Evolutionary conservation across 2,888 invertebrate genomes (phyloP).

Genomic region (Sabatieria punctata): DNA sequence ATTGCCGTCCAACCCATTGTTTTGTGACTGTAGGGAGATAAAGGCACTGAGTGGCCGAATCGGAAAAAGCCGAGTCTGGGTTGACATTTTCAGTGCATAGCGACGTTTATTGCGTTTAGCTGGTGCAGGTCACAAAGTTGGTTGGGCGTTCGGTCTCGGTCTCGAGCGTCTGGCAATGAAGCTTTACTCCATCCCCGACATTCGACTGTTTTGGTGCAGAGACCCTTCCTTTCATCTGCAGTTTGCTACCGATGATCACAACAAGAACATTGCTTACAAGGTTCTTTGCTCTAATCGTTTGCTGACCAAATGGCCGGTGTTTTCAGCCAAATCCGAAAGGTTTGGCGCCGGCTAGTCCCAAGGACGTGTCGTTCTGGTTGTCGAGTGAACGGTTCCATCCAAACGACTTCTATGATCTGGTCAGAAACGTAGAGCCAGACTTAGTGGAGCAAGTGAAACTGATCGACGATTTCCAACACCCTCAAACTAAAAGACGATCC

Average conservation of each 20-base stretch:
- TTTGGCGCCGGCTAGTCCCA: slow-evolving; percentile 33
- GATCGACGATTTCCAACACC: slow-evolving; percentile 67
- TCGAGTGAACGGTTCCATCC: slow-evolving; percentile 38
- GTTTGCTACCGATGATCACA: slow-evolving; percentile 55
- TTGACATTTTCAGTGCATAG: background rate
- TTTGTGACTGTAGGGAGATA: too few species aligned
- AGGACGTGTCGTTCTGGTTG: slow-evolving; percentile 93
- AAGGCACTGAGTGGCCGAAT: too few species aligned
- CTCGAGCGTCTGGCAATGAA: slow-evolving; percentile 91
- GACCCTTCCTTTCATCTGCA: slow-evolving; percentile 80
- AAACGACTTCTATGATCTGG: slow-evolving; percentile 58
- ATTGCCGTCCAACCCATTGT: too few species aligned
- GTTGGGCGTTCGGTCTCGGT: slow-evolving; percentile 94
- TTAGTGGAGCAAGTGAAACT: slow-evolving; percentile 74
- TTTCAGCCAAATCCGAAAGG: background rate
- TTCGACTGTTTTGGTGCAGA: slow-evolving; percentile 82
- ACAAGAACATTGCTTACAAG: slow-evolving; percentile 54
- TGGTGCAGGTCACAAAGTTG: slow-evolving; percentile 65
- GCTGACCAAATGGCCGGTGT: background rate
- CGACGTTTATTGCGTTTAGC: slow-evolving; percentile 29
- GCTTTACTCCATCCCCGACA: slow-evolving; percentile 82
- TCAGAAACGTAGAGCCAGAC: slow-evolving; percentile 69
- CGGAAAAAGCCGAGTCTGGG: too few species aligned
- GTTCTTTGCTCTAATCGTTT: too few species aligned
- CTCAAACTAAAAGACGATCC: slow-evolving; percentile 60